Evolutionary conservation across 2,888 invertebrate genomes (phyloP).

Genomic region (Ophioninae sp.): DNA sequence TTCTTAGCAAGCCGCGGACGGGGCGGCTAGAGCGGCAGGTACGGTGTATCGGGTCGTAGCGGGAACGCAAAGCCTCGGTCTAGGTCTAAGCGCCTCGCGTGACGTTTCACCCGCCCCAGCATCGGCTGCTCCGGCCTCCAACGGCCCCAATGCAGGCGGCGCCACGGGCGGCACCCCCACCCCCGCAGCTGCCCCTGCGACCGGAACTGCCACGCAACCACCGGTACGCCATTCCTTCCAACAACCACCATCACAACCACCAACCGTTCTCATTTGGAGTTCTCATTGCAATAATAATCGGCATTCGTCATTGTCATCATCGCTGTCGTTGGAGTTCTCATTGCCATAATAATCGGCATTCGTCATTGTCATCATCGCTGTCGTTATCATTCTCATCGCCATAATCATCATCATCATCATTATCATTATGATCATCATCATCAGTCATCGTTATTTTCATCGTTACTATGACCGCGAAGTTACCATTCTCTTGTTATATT

Average conservation of each 20-base stretch:
- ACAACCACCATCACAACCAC: constrained; percentile 68
- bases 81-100: constrained; percentile 85
- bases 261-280: too few species aligned
- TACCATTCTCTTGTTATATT: constrained; percentile 4
- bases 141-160: constrained; percentile 75
- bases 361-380: constrained; percentile 57
- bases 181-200: constrained; percentile 73
- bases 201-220: constrained; percentile 77
- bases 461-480: neutral
- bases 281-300: too few species aligned
- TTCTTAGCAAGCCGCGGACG: constrained; percentile 89
- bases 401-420: constrained; percentile 58
- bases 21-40: constrained; percentile 90
- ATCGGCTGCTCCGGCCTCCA: constrained; percentile 60
- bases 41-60: constrained; percentile 90
- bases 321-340: too few species aligned
- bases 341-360: too few species aligned
- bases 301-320: too few species aligned
- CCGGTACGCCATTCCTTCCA: constrained; percentile 80
- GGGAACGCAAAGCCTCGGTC: constrained; percentile 88
- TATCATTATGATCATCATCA: too few species aligned
- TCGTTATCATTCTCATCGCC: constrained; percentile 50
- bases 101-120: constrained; percentile 80
- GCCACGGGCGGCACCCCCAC: constrained; percentile 71
- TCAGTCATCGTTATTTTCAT: neutral